phyloP scores from a whole-genome alignment of 2,888 invertebrate species.

The Drosophila kuntzei region DNA sequence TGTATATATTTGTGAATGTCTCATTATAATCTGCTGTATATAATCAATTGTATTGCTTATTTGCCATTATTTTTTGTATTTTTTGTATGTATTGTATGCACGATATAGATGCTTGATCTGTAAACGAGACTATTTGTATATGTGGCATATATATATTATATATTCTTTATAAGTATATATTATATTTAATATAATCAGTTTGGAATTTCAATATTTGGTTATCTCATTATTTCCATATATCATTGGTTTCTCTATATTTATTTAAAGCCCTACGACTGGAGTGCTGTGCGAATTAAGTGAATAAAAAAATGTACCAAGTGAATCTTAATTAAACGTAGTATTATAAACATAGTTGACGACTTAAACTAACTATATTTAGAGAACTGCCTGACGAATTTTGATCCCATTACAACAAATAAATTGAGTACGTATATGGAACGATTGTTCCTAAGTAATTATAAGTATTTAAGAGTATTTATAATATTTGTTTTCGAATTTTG shows the following conservation, averaged over 20 bases:
- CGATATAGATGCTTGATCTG: constrained; percentile 20
- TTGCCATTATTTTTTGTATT: constrained; percentile 20
- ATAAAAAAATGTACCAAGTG: constrained; percentile 13
- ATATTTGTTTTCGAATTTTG: constrained; percentile 31
- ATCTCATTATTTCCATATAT: constrained; percentile 9
- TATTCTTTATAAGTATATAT: constrained; percentile 12
- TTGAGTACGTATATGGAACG: constrained; percentile 39
- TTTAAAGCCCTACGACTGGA: constrained; percentile 36
- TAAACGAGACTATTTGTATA: constrained; percentile 20
- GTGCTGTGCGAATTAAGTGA: constrained; percentile 35
- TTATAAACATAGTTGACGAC: constrained; percentile 52
- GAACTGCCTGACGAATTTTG: constrained; percentile 57
- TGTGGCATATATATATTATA: constrained; percentile 4
- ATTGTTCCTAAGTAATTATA: constrained; percentile 33
- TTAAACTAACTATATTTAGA: constrained; percentile 26
- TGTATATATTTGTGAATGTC: constrained; percentile 33
- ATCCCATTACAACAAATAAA: constrained; percentile 65
- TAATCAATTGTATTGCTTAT: constrained; percentile 57
- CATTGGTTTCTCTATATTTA: constrained; percentile 16
- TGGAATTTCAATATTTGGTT: constrained; percentile 39
- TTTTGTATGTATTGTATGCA: constrained; percentile 7
- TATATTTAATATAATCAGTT: constrained; percentile 35
- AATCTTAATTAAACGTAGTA: constrained; percentile 26
- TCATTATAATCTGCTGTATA: constrained; percentile 42
- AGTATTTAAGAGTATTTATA: constrained; percentile 1